Conservation (phyloP, 2,888 invertebrate genomes). For the Sacculina carcini region DNA sequence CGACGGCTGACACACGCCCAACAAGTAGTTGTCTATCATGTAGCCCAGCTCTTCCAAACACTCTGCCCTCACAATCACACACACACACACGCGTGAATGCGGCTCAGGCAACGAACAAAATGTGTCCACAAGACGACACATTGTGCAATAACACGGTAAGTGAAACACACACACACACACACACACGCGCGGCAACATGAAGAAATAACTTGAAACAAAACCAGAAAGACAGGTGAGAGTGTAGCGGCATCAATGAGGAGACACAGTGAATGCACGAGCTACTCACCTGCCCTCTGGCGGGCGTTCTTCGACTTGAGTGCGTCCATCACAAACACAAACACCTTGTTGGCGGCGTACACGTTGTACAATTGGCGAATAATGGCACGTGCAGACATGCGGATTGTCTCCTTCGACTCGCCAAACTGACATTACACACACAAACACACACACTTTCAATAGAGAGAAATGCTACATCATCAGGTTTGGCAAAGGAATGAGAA, state of each 20-base stretch:
- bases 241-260: too few species aligned
- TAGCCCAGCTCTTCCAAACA: conserved; percentile 74
- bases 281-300: conserved; percentile 54
- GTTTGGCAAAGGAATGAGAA: too few species aligned
- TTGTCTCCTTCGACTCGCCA: conserved; percentile 86
- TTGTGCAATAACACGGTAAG: conserved; percentile 11
- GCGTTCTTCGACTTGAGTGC: conserved; percentile 91
- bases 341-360: conserved; percentile 62
- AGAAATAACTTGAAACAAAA: too few species aligned
- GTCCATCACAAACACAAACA: conserved; percentile 74
- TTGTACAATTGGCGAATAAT: conserved; percentile 58
- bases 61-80: conserved; percentile 27
- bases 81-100: too few species aligned
- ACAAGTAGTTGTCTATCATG: conserved; percentile 58
- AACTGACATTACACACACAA: conserved; percentile 21
- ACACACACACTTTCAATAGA: too few species aligned
- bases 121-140: too few species aligned
- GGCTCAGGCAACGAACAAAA: too few species aligned
- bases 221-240: too few species aligned
- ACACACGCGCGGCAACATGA: too few species aligned
- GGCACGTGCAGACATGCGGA: conserved; percentile 61
- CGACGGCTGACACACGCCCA: conserved; percentile 53
- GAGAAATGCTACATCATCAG: too few species aligned
- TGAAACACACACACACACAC: too few species aligned
- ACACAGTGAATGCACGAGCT: background rate